These are phyloP conservation scores for Muscidifurax raptorellus DNA, from an alignment of 1,140 invertebrate genomes.

Conservation along the genomic window DNA sequence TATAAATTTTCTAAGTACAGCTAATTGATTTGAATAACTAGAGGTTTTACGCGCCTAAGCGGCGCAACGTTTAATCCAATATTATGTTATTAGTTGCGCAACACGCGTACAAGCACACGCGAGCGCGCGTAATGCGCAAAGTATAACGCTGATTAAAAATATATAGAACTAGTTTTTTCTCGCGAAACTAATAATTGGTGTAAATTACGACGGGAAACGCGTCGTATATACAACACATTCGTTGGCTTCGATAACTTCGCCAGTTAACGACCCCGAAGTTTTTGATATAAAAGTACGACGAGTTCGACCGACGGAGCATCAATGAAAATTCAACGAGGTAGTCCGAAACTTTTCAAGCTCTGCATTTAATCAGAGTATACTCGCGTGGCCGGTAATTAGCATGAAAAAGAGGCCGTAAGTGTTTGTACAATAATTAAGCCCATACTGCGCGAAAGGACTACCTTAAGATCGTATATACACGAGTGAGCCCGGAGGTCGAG, in stretches of 20 bases:
- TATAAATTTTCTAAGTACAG: neutral
- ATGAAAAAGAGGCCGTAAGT: constrained; percentile 3
- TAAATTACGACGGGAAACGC: neutral
- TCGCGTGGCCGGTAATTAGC: neutral
- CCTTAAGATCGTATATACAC: neutral
- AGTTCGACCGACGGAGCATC: neutral
- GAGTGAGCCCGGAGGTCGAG: neutral
- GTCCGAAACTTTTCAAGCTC: neutral
- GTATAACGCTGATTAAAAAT: neutral
- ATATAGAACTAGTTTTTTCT: neutral
- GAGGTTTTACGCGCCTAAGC: neutral
- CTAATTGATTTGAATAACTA: constrained; percentile 14
- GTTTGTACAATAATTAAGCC: constrained; percentile 46
- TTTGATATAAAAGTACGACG: neutral
- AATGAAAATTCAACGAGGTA: neutral
- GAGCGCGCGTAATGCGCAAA: too few species aligned
- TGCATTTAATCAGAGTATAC: neutral
- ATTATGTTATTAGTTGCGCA: neutral
- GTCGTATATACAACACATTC: neutral
- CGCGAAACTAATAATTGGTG: neutral
- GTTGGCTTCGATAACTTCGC: neutral
- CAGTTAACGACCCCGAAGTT: neutral
- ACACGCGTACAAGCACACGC: neutral
- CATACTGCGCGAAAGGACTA: neutral
- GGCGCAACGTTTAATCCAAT: neutral